Evolutionary conservation across 2,113 vertebrate genomes (phyloP).

Genomic region (Periophthalmus modestus): DNA sequence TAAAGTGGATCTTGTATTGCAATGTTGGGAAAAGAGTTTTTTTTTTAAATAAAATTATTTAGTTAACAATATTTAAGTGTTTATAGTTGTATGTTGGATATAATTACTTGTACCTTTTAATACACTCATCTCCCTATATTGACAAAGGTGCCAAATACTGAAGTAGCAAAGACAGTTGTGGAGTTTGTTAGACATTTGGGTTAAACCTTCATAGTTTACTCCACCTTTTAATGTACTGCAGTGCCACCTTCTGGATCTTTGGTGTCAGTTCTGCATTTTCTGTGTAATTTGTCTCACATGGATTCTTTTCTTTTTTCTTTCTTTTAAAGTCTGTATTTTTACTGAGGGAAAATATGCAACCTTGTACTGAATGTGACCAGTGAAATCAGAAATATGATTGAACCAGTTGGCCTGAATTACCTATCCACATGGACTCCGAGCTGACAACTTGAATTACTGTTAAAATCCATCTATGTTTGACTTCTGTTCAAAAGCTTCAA

Average conservation of each 20-base stretch:
- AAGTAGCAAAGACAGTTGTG: no score
- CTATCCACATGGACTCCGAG: conserved; percentile 18
- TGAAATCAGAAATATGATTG: conserved; percentile 18
- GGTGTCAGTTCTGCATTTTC: conserved; percentile 33
- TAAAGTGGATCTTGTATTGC: no score
- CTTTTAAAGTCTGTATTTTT: conserved; percentile 37
- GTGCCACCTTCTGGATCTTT: conserved; percentile 68
- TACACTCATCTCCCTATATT: no score
- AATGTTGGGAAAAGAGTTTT: no score
- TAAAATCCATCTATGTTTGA: conserved; percentile 5
- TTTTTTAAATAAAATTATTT: no score
- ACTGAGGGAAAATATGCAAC: conserved; percentile 42
- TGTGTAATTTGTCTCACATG: conserved; percentile 55
- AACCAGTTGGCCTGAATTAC: background rate
- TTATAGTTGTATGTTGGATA: no score
- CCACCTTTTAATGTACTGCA: conserved; percentile 43
- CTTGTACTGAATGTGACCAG: conserved; percentile 7
- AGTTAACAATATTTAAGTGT: no score
- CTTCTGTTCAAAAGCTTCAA: conserved; percentile 27
- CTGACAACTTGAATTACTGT: conserved; percentile 15
- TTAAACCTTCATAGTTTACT: background rate
- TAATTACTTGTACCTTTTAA: no score
- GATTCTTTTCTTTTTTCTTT: conserved; percentile 47
- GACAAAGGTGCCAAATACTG: no score
- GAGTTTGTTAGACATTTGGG: no score